phyloP scores from a whole-genome alignment of 2,797 vertebrate species.

The Mormyrops attenuatus region DNA sequence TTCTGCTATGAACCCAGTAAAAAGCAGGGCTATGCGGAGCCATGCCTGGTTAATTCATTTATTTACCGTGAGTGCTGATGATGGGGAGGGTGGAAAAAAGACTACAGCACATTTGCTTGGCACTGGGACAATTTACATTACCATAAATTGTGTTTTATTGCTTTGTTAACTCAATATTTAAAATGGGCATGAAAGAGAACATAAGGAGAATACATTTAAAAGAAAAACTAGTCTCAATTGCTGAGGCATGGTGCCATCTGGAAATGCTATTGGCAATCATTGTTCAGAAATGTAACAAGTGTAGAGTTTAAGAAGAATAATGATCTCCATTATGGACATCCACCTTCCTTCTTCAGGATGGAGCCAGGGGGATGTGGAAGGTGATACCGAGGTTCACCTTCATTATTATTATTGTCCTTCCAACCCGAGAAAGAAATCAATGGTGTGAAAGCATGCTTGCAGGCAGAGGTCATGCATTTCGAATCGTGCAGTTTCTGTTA shows the following conservation, averaged over 20 bases:
- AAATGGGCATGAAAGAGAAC: not conserved
- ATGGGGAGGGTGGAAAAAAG: not conserved
- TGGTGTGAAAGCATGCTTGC: not conserved
- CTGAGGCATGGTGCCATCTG: not conserved
- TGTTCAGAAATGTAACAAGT: not conserved
- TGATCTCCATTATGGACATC: not conserved
- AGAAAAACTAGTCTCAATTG: not conserved
- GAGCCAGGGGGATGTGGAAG: not conserved
- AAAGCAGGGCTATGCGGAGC: not conserved
- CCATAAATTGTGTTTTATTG: slow-evolving; percentile 11
- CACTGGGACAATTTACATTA: not conserved
- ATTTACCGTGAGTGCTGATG: not conserved
- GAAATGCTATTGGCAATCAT: not conserved
- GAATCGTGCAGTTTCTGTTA: not conserved
- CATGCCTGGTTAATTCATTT: not conserved
- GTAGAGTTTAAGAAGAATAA: not conserved
- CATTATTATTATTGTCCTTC: not conserved
- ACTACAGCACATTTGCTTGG: not conserved
- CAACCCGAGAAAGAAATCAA: not conserved
- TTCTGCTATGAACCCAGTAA: not conserved
- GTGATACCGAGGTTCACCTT: not conserved
- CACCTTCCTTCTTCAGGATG: not conserved
- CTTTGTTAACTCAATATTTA: slow-evolving; percentile 4
- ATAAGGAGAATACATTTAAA: not conserved
- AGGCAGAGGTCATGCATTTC: not conserved